Evolutionary conservation across 2,113 vertebrate genomes (phyloP).

Genomic region (Toxostoma redivivum): DNA sequence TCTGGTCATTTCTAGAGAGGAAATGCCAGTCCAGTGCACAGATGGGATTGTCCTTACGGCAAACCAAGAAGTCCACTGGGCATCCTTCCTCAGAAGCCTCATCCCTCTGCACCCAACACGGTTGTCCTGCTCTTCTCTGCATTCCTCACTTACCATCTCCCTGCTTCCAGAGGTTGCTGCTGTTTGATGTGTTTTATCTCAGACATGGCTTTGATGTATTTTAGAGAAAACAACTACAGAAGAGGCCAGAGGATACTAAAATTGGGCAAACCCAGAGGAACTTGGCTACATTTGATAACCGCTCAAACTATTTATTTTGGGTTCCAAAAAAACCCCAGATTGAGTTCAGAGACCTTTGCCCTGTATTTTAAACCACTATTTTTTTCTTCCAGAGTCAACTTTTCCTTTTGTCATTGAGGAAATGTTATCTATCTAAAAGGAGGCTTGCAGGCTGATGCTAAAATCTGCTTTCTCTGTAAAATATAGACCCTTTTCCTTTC

Average conservation of each 20-base stretch:
- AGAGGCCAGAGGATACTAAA: neutral
- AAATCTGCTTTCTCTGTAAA: neutral
- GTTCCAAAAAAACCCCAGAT: neutral
- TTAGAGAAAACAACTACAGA: constrained; percentile 13
- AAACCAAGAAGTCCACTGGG: neutral
- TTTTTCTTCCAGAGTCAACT: neutral
- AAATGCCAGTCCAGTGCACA: neutral
- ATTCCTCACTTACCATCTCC: neutral
- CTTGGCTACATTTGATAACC: neutral
- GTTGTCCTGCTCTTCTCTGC: neutral
- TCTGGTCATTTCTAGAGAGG: neutral
- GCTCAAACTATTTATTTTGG: constrained; percentile 28
- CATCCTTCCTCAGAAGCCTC: neutral
- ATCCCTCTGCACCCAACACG: neutral
- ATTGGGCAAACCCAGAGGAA: neutral
- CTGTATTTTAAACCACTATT: neutral
- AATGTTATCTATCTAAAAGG: neutral
- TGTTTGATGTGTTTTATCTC: constrained; percentile 35
- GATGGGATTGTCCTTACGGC: neutral
- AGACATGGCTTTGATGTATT: constrained; percentile 18
- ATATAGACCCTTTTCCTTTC: neutral
- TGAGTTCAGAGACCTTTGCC: constrained; percentile 12
- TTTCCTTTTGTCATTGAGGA: neutral
- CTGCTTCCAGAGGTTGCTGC: neutral
- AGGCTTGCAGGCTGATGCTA: neutral